These are phyloP conservation scores for Mythimna albipuncta DNA, from an alignment of 2,888 invertebrate genomes.

Conservation along the genomic window DNA sequence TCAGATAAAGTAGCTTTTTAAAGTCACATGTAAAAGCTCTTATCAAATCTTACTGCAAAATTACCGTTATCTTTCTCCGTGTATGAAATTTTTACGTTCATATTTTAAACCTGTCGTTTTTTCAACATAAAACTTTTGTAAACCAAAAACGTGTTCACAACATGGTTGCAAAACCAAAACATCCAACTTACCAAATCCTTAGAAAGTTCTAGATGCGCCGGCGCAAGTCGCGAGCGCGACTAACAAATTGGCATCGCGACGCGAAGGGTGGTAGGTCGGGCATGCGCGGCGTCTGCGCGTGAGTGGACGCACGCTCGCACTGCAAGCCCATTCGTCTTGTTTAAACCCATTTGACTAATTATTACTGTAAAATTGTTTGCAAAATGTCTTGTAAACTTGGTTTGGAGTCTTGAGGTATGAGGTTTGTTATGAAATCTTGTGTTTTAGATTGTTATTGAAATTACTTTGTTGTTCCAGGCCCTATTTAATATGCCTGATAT, in stretches of 20 bases:
- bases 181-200: constrained; percentile 67
- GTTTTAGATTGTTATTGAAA: constrained; percentile 11
- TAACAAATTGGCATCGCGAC: constrained; percentile 79
- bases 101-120: neutral
- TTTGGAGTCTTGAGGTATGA: constrained; percentile 19
- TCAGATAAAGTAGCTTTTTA: constrained; percentile 5
- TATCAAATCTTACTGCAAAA: constrained; percentile 28
- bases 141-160: constrained; percentile 52
- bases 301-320: constrained; percentile 75
- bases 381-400: constrained; percentile 41
- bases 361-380: constrained; percentile 61
- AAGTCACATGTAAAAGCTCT: constrained; percentile 4
- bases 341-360: constrained; percentile 70
- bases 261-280: constrained; percentile 77
- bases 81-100: constrained; percentile 21
- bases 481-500: too few species aligned
- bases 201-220: constrained; percentile 74
- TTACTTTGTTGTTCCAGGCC: neutral
- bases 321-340: constrained; percentile 65
- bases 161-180: constrained; percentile 42
- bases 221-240: constrained; percentile 58
- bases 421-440: constrained; percentile 12
- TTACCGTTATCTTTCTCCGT: constrained; percentile 35
- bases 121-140: constrained; percentile 37
- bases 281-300: constrained; percentile 74